Evolutionary conservation across 2,797 vertebrate species (phyloP), one percentile per base, ranked within the genome.

Genomic region (Epinephelus malabaricus): DNA sequence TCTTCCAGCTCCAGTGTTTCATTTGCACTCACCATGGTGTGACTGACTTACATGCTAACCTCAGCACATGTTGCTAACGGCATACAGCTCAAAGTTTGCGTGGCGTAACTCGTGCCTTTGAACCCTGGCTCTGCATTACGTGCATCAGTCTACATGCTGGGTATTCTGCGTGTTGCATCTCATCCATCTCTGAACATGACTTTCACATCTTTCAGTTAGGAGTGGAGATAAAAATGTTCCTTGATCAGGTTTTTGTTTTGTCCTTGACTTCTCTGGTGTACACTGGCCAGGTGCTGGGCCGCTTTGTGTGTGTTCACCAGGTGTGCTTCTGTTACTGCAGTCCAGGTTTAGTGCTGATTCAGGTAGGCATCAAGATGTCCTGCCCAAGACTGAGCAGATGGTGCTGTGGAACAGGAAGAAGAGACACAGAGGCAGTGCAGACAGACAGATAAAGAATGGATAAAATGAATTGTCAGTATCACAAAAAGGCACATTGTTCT

Each of bases 321-420:
- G 38, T 62, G 58, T 25, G 27, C 58, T 82, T 77, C 21, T 63
- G 25, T 61, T 25, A 19, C 50, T 53, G 23, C 23, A 63, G 27
- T 73, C 30, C n/a, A 11, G 62, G 55, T 70, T 76, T 53, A 13
- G 45, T 67, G 61, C 47, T 76, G 62, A 81, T 58, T 81, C 23
- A 65, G 56, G 51, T 30, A 12, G 60, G 17, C 64, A 69, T 78
- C 45, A 46, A 75, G 30, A 64, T 56, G 27, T 69, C 46, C 10
- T 60, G 15, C 61, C 17, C 38, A 56, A 55, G 47, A 56, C 18
- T 8, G 54, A 79, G 47, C 71, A 82, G 74, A 69, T 80, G 71
- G 59, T 55, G 56, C 21, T 47, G 30, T 46, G 65, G 10, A 45
- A 59, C 13, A n/a, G 25, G 5, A 1, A 27, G 21, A 34, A 19